phyloP scores from a whole-genome alignment of 2,113 vertebrate genomes.

The Pleuronectes platessa region DNA sequence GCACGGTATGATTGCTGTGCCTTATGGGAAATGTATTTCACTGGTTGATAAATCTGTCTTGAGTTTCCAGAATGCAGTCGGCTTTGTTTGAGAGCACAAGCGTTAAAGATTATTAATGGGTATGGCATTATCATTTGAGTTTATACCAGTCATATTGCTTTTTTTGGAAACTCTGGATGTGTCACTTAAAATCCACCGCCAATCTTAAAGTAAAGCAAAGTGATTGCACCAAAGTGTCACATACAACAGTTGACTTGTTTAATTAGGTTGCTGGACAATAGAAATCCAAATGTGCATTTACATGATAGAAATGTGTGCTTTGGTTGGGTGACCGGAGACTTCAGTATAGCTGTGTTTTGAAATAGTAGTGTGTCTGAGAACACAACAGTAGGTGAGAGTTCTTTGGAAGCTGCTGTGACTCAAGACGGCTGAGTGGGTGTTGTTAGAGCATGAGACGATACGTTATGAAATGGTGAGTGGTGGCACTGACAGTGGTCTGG shows the following conservation, averaged over 20 bases:
- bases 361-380: conserved; percentile 18
- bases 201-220: not conserved
- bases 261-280: not conserved
- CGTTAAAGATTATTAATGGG: too few relatives aligned
- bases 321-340: not conserved
- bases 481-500: conserved; percentile 32
- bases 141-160: too few relatives aligned
- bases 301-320: too few relatives aligned
- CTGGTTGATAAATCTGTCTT: too few relatives aligned
- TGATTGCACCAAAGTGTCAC: not conserved
- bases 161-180: not conserved
- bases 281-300: not conserved
- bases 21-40: too few relatives aligned
- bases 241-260: not conserved
- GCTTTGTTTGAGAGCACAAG: too few relatives aligned
- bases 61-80: too few relatives aligned
- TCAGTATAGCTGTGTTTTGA: conserved; percentile 18
- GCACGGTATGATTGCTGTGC: too few relatives aligned
- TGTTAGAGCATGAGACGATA: conserved; percentile 2
- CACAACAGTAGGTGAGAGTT: conserved; percentile 29
- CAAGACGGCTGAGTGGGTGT: conserved; percentile 28
- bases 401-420: conserved; percentile 27
- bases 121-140: too few relatives aligned
- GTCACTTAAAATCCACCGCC: too few relatives aligned
- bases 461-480: not conserved